phyloP scores from a whole-genome alignment of 2,888 invertebrate species.

The Acanthosepion pharaonis region DNA sequence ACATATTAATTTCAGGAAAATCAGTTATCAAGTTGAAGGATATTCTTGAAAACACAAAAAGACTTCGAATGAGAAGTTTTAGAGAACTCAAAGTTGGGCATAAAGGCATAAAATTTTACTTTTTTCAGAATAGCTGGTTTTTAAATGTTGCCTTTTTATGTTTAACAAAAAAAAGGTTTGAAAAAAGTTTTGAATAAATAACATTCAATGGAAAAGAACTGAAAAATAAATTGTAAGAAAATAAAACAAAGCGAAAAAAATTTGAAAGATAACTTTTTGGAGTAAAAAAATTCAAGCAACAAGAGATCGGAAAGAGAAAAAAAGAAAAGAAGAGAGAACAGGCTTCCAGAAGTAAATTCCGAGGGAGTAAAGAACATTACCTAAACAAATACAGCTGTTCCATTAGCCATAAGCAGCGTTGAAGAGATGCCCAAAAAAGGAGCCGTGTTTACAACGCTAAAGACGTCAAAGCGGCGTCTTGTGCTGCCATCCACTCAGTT shows the following conservation, averaged over 20 bases:
- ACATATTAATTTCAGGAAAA: too few species aligned
- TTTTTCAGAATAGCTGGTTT: too few species aligned
- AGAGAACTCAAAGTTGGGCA: too few species aligned
- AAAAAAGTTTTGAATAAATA: background rate
- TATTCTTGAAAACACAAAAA: too few species aligned
- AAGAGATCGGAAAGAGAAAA: background rate
- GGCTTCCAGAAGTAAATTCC: background rate
- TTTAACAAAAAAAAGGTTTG: background rate
- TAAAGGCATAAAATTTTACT: too few species aligned
- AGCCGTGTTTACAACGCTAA: background rate
- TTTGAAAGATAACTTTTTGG: background rate
- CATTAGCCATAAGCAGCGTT: slow-evolving; percentile 11
- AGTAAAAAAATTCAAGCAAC: background rate
- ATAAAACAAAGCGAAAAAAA: background rate
- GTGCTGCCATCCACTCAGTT: background rate
- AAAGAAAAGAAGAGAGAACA: background rate
- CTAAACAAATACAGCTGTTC: background rate
- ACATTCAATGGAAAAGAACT: background rate
- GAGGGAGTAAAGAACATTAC: background rate
- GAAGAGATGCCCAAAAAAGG: slow-evolving; percentile 12
- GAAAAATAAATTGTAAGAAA: background rate
- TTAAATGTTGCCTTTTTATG: too few species aligned
- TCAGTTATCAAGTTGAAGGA: too few species aligned
- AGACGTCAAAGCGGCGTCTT: background rate
- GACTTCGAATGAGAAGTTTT: too few species aligned